A percentile compares a stretch with the other conserved stretches of the same genome.
phyloP scores from a whole-genome alignment of 64 coral and sea anemone species.

The Astreopora myriophthalma region DNA sequence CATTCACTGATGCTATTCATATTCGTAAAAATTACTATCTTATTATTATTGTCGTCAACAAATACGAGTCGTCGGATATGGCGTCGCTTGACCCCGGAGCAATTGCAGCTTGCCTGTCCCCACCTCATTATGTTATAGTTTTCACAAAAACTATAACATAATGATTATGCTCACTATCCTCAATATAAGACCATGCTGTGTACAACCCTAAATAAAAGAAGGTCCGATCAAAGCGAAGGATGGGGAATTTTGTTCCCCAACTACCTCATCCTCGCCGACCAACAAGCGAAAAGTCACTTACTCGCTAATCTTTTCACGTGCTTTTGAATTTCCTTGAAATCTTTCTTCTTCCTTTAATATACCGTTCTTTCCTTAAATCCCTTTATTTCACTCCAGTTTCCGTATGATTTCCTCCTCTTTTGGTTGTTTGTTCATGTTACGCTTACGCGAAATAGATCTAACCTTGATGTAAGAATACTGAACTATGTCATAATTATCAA shows the following conservation, averaged over 20 bases:
- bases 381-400: background rate
- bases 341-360: background rate
- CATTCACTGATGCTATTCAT: background rate
- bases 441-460: too few species aligned
- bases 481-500: too few species aligned
- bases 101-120: background rate
- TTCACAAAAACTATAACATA: constrained; percentile 27
- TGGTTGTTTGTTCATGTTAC: too few species aligned
- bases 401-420: too few species aligned
- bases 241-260: constrained; percentile 26
- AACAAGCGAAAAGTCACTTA: constrained; percentile 63
- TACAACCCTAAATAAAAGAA: constrained; percentile 1
- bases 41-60: background rate
- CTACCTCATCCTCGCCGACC: background rate
- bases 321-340: constrained; percentile 49
- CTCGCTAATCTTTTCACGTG: constrained; percentile 53
- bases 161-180: constrained; percentile 5
- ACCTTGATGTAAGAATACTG: too few species aligned
- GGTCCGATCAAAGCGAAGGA: constrained; percentile 34
- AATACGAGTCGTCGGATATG: background rate
- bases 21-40: background rate
- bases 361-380: background rate
- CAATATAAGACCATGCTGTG: background rate
- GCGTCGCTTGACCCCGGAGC: background rate
- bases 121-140: constrained; percentile 6